Percentiles rank a stretch among this genome's conserved stretches.
Evolutionary conservation across 2,797 vertebrate genomes (phyloP).

Genomic region (Hippocampus kuda): DNA sequence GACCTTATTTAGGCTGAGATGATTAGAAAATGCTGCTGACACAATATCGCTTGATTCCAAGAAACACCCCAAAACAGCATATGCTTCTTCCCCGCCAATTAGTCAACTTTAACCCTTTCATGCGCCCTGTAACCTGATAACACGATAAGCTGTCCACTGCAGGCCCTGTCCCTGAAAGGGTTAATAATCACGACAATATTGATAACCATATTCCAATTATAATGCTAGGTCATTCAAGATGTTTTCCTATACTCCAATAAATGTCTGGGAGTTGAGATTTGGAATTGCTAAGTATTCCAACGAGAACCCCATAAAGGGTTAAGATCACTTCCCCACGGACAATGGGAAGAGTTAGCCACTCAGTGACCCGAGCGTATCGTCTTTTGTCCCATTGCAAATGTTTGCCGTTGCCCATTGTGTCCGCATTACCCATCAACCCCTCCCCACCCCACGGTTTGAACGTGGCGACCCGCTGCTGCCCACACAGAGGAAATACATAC

Average conservation of each 20-base stretch:
- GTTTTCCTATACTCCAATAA: neutral
- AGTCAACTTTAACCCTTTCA: neutral
- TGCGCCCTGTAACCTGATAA: too few species aligned
- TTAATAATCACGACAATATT: neutral
- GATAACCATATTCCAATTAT: neutral
- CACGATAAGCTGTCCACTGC: too few species aligned
- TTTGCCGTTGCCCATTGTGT: conserved; percentile 77
- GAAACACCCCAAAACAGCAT: too few species aligned
- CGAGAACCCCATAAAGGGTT: conserved; percentile 28
- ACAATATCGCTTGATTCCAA: too few species aligned
- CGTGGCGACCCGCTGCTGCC: conserved; percentile 39
- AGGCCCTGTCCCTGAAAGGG: too few species aligned
- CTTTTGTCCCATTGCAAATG: conserved; percentile 83
- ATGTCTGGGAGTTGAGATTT: neutral
- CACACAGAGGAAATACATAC: conserved; percentile 62
- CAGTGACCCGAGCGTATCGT: conserved; percentile 51
- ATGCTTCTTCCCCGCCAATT: neutral
- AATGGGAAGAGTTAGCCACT: conserved; percentile 63
- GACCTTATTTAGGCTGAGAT: too few species aligned
- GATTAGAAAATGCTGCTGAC: too few species aligned
- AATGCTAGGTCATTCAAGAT: neutral
- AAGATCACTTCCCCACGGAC: conserved; percentile 61
- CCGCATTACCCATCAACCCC: conserved; percentile 55
- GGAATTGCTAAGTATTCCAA: too few species aligned
- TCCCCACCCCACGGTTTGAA: conserved; percentile 32